Conservation (phyloP, 2,797 vertebrate genomes). For the Squalus acanthias region DNA sequence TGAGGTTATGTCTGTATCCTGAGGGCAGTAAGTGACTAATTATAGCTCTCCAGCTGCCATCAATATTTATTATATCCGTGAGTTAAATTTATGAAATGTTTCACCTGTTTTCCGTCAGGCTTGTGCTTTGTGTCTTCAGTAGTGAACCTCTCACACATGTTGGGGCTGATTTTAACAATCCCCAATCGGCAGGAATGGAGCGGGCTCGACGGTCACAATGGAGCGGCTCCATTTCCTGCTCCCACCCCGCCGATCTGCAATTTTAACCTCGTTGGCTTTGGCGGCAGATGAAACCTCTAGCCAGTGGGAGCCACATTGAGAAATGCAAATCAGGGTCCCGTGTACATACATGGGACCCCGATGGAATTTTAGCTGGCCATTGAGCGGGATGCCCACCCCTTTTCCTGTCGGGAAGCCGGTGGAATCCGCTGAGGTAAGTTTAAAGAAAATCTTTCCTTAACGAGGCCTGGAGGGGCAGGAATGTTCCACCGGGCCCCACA, state of each 20-base stretch:
- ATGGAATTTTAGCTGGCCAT: neutral
- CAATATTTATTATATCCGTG: conserved; percentile 23
- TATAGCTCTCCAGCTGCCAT: neutral
- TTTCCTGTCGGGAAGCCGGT: neutral
- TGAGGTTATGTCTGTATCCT: neutral
- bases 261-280: neutral
- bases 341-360: neutral
- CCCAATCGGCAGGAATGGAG: neutral
- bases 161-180: neutral
- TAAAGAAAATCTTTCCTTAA: no score
- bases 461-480: neutral
- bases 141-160: neutral
- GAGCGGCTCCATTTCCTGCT: neutral
- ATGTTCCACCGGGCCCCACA: neutral
- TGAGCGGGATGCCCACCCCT: neutral
- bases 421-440: neutral
- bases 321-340: neutral
- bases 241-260: neutral
- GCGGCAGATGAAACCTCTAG: neutral
- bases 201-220: no score
- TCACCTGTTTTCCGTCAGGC: neutral
- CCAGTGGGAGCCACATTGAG: neutral
- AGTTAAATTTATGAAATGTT: neutral
- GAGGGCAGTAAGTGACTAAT: neutral
- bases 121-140: neutral